Conservation (phyloP, 2,113 vertebrate genomes). For the Prionailurus bengalensis region DNA sequence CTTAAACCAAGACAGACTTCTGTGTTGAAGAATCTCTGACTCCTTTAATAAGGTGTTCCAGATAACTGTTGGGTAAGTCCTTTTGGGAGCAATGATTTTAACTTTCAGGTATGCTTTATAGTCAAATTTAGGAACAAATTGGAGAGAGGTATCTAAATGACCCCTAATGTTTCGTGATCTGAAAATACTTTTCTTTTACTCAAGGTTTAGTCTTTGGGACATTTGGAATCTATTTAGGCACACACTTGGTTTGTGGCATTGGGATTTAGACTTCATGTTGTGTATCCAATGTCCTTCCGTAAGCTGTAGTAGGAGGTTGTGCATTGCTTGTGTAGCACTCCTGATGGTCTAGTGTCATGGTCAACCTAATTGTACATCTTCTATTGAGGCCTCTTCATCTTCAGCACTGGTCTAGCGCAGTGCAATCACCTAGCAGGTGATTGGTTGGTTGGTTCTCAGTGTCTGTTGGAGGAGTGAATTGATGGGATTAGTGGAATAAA, state of each 20-base stretch:
- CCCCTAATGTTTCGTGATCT: neutral
- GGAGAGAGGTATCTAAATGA: neutral
- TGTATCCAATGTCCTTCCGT: neutral
- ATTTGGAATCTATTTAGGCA: neutral
- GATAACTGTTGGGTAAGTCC: neutral
- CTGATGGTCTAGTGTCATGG: neutral
- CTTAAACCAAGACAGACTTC: neutral
- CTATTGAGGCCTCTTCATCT: neutral
- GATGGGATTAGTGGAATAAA: constrained; percentile 26
- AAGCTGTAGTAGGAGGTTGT: neutral
- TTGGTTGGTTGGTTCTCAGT: neutral
- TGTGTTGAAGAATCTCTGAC: neutral
- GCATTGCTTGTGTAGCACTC: neutral
- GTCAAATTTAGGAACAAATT: neutral
- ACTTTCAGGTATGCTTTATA: neutral
- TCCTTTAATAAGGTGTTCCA: neutral
- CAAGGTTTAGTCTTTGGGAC: neutral
- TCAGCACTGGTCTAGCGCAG: neutral
- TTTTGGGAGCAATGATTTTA: neutral
- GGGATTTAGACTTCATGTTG: neutral
- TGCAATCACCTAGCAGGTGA: no score
- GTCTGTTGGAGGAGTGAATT: constrained; percentile 8
- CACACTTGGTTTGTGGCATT: neutral
- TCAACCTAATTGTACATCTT: neutral
- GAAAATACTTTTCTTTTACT: neutral